Conservation (phyloP, 30 jellyfish, hydroid and myxozoan species). For the Turritopsis rubra region DNA sequence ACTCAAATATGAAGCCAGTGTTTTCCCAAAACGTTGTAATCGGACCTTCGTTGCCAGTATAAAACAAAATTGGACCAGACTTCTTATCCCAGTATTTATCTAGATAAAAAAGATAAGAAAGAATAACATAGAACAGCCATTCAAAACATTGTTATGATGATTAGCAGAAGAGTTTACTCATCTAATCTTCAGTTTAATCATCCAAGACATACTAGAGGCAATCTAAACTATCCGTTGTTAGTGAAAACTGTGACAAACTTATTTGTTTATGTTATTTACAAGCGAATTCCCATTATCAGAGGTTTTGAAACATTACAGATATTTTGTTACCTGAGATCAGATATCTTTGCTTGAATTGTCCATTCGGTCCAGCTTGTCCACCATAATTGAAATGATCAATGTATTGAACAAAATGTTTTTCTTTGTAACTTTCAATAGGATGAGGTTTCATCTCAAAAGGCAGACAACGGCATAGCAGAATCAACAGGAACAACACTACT, state of each 20-base stretch:
- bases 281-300: too few species aligned
- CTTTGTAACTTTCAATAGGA: conserved; percentile 37
- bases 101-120: neutral
- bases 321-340: conserved; percentile 76
- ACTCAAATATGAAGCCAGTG: conserved; percentile 90
- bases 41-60: conserved; percentile 93
- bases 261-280: too few species aligned
- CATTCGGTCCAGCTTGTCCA: conserved; percentile 63
- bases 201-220: too few species aligned
- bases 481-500: neutral
- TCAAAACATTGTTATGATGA: too few species aligned
- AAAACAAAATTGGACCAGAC: conserved; percentile 77
- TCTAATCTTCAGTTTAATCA: too few species aligned
- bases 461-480: neutral
- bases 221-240: too few species aligned
- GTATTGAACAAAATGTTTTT: conserved; percentile 45
- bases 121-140: too few species aligned
- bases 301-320: too few species aligned
- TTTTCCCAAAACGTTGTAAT: conserved; percentile 78
- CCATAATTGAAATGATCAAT: conserved; percentile 79
- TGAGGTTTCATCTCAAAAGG: neutral
- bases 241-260: too few species aligned
- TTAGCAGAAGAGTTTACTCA: too few species aligned
- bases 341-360: conserved; percentile 61
- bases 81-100: conserved; percentile 57